Evolutionary conservation across 2,113 vertebrate genomes (phyloP).

Genomic region (Dascyllus trimaculatus): DNA sequence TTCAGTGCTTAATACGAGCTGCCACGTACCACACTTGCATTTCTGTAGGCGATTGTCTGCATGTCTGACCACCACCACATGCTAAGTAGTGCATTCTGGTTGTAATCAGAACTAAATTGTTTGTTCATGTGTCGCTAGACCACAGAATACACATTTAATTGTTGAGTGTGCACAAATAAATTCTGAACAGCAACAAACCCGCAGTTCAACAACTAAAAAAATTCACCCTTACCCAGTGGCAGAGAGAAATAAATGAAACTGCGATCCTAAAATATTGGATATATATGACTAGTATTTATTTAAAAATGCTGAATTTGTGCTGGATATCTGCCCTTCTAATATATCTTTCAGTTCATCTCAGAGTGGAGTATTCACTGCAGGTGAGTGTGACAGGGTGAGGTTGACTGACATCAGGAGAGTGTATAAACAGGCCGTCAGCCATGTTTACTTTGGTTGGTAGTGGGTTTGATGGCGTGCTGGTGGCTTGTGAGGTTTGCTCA

Average conservation of each 20-base stretch:
- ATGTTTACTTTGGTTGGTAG: slow-evolving; percentile 21
- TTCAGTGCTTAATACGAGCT: neutral
- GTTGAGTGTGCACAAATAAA: no score
- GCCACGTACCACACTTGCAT: neutral
- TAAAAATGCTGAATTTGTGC: neutral
- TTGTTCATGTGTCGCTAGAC: no score
- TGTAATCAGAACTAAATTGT: no score
- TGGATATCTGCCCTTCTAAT: no score
- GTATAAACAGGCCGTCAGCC: slow-evolving; percentile 3
- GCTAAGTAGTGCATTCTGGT: no score
- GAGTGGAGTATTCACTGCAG: neutral
- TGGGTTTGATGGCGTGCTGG: slow-evolving; percentile 44
- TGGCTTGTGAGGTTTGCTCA: slow-evolving; percentile 78
- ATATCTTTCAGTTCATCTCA: no score
- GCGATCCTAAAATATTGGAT: neutral
- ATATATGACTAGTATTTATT: neutral
- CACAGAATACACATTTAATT: no score
- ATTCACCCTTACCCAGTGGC: no score
- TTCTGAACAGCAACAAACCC: no score
- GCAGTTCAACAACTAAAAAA: no score
- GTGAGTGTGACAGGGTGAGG: slow-evolving; percentile 15
- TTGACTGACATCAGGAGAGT: neutral
- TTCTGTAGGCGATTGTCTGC: neutral
- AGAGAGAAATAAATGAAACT: neutral
- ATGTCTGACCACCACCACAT: neutral